A percentile compares a stretch with the other conserved stretches of the same genome.
These are phyloP conservation scores for Apostichopus japonicus DNA, from an alignment of 35 echinoderm and acorn worm species.

Conservation along the genomic window DNA sequence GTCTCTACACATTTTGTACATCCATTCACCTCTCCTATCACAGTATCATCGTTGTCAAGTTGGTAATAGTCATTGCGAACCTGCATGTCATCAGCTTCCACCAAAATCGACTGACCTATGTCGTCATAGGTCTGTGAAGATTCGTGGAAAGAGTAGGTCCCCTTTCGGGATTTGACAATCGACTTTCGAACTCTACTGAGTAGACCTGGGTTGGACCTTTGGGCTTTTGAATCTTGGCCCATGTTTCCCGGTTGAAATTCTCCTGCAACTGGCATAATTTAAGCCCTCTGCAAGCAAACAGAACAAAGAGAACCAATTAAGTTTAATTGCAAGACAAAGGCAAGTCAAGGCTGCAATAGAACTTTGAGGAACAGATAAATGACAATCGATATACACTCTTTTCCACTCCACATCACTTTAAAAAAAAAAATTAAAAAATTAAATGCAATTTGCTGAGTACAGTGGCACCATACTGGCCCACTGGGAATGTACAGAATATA, in stretches of 20 bases:
- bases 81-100: background rate
- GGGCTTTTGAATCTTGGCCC: slow-evolving; percentile 45
- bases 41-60: background rate
- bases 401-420: no score
- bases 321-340: no score
- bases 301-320: no score
- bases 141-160: slow-evolving; percentile 28
- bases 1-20: background rate
- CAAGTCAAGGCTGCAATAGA: no score
- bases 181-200: background rate
- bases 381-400: no score
- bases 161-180: slow-evolving; percentile 9
- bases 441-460: no score
- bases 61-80: background rate
- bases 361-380: no score
- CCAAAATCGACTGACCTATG: background rate
- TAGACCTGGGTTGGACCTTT: background rate
- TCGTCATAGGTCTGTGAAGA: background rate
- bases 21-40: background rate
- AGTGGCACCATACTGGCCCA: no score
- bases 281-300: background rate
- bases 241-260: background rate
- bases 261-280: slow-evolving; percentile 34
- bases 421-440: no score
- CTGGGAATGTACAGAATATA: no score